phyloP scores from a whole-genome alignment of 2,888 invertebrate species.

The Archips xylosteana region DNA sequence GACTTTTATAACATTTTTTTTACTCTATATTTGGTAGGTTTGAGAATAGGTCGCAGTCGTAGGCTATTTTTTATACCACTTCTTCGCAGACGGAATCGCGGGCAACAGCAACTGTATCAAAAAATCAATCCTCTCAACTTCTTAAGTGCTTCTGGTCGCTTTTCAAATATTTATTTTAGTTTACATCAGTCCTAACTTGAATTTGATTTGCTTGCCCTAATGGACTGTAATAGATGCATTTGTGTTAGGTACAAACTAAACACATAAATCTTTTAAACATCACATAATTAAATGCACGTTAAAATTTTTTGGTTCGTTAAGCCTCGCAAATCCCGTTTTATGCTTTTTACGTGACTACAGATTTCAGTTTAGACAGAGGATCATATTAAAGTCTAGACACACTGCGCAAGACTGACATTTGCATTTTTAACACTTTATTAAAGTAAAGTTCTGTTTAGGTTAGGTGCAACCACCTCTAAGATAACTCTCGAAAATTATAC shows the following conservation, averaged over 20 bases:
- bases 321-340: neutral
- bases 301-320: neutral
- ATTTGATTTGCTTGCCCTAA: neutral
- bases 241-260: neutral
- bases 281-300: neutral
- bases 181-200: neutral
- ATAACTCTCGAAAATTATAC: constrained; percentile 6
- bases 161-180: neutral
- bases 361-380: constrained; percentile 22
- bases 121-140: too few species aligned
- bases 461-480: constrained; percentile 14
- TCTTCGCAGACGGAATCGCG: too few species aligned
- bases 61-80: too few species aligned
- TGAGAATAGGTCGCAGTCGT: too few species aligned
- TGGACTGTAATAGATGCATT: neutral
- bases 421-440: constrained; percentile 34
- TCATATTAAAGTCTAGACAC: constrained; percentile 38
- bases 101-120: too few species aligned
- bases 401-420: constrained; percentile 35
- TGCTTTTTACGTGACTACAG: constrained; percentile 14
- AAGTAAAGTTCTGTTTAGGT: constrained; percentile 15
- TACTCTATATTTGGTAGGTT: too few species aligned
- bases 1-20: too few species aligned
- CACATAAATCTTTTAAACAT: neutral
- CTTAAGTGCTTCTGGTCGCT: neutral